Conservation (phyloP, 2,797 vertebrate species). For the Loris lydekkerianus region DNA sequence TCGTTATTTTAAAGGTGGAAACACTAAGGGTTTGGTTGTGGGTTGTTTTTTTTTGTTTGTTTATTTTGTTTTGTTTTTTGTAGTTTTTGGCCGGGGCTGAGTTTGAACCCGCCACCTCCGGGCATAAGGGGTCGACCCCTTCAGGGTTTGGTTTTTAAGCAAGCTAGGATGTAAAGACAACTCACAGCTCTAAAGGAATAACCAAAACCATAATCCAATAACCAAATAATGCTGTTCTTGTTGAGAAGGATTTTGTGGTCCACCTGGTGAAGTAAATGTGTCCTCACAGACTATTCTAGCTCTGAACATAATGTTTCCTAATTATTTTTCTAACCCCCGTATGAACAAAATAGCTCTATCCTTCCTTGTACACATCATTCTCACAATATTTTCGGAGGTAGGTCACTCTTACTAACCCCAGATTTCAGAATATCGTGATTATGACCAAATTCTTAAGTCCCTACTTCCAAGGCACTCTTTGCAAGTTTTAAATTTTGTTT, state of each 20-base stretch:
- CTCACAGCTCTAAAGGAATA: background rate
- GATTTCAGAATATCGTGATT: background rate
- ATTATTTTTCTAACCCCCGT: background rate
- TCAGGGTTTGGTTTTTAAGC: background rate
- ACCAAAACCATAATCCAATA: background rate
- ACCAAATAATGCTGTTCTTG: background rate
- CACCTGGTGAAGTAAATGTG: background rate
- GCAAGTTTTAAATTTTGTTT: background rate
- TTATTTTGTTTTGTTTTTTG: too few relatives aligned
- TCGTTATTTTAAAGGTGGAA: slow-evolving; percentile 22
- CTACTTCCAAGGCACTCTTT: background rate
- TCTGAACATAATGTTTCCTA: background rate
- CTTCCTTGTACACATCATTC: background rate
- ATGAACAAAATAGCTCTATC: background rate
- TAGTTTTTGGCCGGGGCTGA: too few relatives aligned
- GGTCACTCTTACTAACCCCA: background rate
- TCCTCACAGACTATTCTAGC: background rate
- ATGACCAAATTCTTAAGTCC: background rate
- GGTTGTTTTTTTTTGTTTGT: too few relatives aligned
- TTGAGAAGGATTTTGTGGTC: background rate
- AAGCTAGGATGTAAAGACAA: background rate
- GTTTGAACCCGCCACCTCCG: too few relatives aligned
- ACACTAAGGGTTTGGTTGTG: slow-evolving; percentile 21
- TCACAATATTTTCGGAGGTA: background rate
- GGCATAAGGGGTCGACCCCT: too few relatives aligned